Conservation (phyloP, 2,888 invertebrate genomes). For the Bimastos eiseni region DNA sequence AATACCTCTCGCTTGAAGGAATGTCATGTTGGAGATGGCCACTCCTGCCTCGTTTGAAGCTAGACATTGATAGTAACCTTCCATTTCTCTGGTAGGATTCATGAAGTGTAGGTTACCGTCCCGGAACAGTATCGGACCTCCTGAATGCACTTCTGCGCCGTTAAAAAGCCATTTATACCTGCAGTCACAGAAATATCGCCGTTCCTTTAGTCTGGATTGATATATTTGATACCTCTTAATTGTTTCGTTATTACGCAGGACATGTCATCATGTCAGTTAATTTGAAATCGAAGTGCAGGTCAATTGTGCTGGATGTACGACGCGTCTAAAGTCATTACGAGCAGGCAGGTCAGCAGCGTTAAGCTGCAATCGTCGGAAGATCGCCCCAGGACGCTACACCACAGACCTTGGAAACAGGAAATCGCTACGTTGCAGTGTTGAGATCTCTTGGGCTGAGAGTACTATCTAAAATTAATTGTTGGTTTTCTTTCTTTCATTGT, state of each 20-base stretch:
- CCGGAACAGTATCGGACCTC: not conserved
- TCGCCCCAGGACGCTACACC: too few species aligned
- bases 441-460: too few species aligned
- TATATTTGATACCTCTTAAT: not conserved
- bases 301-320: not conserved
- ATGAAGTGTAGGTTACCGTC: not conserved
- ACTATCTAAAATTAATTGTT: too few species aligned
- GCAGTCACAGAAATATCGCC: not conserved
- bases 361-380: too few species aligned
- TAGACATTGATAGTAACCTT: not conserved
- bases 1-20: not conserved
- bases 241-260: not conserved
- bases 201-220: not conserved
- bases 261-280: too few species aligned
- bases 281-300: too few species aligned
- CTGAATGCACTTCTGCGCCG: not conserved
- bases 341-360: too few species aligned
- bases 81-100: not conserved
- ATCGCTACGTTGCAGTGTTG: too few species aligned
- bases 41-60: not conserved
- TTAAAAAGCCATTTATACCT: constrained; percentile 2
- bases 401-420: too few species aligned
- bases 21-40: constrained; percentile 1
- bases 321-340: not conserved
- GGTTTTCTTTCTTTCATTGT: too few species aligned